phyloP scores from a whole-genome alignment of 2,113 vertebrate species.

The Leiothrix lutea region DNA sequence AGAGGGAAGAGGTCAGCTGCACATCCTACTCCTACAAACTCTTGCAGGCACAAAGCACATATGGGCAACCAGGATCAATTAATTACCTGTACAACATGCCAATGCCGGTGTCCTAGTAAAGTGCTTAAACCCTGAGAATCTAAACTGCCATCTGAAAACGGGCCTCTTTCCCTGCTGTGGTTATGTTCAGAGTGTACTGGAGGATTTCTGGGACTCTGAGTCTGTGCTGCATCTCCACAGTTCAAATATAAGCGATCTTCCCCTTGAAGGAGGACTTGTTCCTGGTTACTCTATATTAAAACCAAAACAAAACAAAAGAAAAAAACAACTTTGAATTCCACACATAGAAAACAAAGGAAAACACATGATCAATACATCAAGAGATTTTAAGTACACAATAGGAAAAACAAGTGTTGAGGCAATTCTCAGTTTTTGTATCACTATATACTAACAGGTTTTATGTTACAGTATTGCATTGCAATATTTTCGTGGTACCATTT shows the following conservation, averaged over 20 bases:
- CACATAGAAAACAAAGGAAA: background rate
- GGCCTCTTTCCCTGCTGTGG: conserved; percentile 71
- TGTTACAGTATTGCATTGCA: background rate
- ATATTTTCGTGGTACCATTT: background rate
- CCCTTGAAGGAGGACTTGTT: conserved; percentile 95
- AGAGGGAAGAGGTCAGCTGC: background rate
- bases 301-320: background rate
- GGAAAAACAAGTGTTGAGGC: background rate
- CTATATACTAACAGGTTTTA: background rate
- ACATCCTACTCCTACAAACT: background rate
- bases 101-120: conserved; percentile 98
- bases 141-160: conserved; percentile 72
- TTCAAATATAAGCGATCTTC: conserved; percentile 97
- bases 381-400: background rate
- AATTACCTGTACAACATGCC: conserved; percentile 96
- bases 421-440: background rate
- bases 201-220: conserved; percentile 75
- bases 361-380: background rate
- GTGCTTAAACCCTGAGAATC: conserved; percentile 97
- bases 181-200: conserved; percentile 68
- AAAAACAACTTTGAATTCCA: background rate
- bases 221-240: conserved; percentile 89
- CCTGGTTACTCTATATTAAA: conserved; percentile 90
- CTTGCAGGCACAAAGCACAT: background rate
- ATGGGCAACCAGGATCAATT: background rate